Conservation (phyloP, 2,888 invertebrate species). For the Parnassius apollo region DNA sequence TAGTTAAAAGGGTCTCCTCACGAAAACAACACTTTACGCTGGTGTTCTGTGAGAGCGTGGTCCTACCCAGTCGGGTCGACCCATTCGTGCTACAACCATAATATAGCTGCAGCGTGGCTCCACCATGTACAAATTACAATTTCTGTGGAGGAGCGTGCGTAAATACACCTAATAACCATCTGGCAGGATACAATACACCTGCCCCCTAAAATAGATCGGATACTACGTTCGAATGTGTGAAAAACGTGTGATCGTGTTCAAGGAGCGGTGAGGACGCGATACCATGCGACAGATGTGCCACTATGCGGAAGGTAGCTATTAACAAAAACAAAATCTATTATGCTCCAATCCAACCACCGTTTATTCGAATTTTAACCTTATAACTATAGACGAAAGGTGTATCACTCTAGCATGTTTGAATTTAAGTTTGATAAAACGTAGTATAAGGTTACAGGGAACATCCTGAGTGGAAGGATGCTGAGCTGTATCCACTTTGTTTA, state of each 20-base stretch:
- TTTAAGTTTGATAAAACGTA: conserved; percentile 24
- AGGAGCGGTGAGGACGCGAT: conserved; percentile 17
- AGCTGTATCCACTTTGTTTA: conserved; percentile 9
- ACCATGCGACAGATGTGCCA: conserved; percentile 29
- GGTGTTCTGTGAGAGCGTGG: no score
- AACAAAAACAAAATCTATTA: conserved; percentile 21
- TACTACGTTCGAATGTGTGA: conserved; percentile 29
- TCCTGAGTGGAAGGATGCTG: conserved; percentile 33
- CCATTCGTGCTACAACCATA: no score
- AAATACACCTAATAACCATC: conserved; percentile 11
- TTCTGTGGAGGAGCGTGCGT: no score
- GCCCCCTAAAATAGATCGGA: conserved; percentile 18
- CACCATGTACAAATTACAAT: no score
- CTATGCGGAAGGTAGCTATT: conserved; percentile 30
- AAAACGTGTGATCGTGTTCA: conserved; percentile 57
- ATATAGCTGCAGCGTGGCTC: no score
- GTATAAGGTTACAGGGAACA: conserved; percentile 38
- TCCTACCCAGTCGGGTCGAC: no score
- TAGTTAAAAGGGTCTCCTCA: no score
- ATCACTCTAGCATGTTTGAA: not conserved
- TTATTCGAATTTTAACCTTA: conserved; percentile 16
- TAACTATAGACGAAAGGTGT: not conserved
- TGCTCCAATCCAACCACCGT: not conserved
- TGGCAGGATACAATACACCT: conserved; percentile 22
- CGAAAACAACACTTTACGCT: no score